Percentiles rank a stretch among this genome's conserved stretches.
phyloP scores from a whole-genome alignment of 2,113 vertebrate species.

The Atrichornis clamosus region DNA sequence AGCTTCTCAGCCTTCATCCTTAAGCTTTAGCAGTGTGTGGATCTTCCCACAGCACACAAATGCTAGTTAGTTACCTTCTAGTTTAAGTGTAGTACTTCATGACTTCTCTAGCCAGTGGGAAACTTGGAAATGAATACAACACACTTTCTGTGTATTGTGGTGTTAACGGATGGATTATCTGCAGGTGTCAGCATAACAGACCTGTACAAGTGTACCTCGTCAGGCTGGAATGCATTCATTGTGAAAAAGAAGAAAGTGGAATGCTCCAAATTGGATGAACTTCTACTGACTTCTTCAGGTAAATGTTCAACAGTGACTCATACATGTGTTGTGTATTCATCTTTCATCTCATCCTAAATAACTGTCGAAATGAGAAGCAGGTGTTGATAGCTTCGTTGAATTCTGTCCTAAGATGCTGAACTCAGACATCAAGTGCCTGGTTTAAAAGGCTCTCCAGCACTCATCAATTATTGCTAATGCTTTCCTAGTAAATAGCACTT shows the following conservation, averaged over 20 bases:
- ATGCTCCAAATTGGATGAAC: slow-evolving; percentile 57
- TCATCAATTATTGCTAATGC: not conserved
- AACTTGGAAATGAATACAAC: not conserved
- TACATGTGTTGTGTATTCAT: not conserved
- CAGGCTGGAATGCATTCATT: not conserved
- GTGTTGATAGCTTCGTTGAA: not conserved
- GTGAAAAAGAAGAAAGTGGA: not conserved
- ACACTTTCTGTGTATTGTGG: not conserved
- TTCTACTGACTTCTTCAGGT: slow-evolving; percentile 63
- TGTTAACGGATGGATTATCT: not conserved
- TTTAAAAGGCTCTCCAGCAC: not conserved
- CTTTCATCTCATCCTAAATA: not conserved
- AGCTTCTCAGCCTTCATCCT: not conserved
- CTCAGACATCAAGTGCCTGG: not conserved
- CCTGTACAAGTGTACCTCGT: slow-evolving; percentile 42
- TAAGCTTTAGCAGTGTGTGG: not conserved
- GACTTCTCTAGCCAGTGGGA: not conserved
- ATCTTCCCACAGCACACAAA: not conserved
- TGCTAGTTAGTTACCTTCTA: not conserved
- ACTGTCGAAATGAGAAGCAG: not conserved
- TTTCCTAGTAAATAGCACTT: not conserved
- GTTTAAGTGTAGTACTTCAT: not conserved
- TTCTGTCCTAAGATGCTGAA: not conserved
- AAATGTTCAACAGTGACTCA: not conserved
- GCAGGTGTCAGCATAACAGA: slow-evolving; percentile 40